Evolutionary conservation across 2,113 vertebrate species (phyloP).

Genomic region (Siphamia tubifer): DNA sequence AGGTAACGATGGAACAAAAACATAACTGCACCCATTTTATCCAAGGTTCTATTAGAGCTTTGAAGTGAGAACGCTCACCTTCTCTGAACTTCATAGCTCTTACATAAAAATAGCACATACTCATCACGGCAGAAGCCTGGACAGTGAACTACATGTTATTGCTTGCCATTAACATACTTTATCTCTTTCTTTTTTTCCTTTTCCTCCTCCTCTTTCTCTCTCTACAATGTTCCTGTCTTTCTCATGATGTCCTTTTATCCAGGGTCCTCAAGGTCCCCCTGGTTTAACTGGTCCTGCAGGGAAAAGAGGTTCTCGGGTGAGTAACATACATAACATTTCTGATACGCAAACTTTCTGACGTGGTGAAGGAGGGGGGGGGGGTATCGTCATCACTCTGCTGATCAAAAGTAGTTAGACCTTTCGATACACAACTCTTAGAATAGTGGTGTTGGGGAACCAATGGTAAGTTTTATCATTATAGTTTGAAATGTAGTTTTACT

Average conservation of each 20-base stretch:
- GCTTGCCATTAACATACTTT: slow-evolving; percentile 57
- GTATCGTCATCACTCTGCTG: too few relatives aligned
- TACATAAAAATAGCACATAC: slow-evolving; percentile 43
- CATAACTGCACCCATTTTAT: slow-evolving; percentile 11
- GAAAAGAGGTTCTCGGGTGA: slow-evolving; percentile 93
- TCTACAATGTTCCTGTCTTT: slow-evolving; percentile 29
- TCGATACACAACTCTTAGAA: too few relatives aligned
- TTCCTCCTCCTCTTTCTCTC: not conserved
- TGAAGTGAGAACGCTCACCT: slow-evolving; percentile 27
- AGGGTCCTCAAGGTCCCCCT: slow-evolving; percentile 92
- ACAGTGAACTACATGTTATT: slow-evolving; percentile 59
- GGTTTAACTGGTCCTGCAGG: slow-evolving; percentile 91
- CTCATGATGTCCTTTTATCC: slow-evolving; percentile 27
- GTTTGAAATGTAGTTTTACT: too few relatives aligned
- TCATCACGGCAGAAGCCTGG: slow-evolving; percentile 34
- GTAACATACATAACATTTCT: slow-evolving; percentile 60
- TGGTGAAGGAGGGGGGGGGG: not conserved
- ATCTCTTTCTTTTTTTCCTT: not conserved
- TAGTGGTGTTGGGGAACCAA: too few relatives aligned
- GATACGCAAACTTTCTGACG: not conserved
- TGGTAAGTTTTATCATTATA: too few relatives aligned
- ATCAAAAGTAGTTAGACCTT: not conserved
- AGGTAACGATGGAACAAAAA: not conserved
- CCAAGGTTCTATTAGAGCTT: slow-evolving; percentile 17
- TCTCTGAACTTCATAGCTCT: slow-evolving; percentile 45